phyloP scores from a whole-genome alignment of 2,113 vertebrate genomes.

The Cacatua alba region DNA sequence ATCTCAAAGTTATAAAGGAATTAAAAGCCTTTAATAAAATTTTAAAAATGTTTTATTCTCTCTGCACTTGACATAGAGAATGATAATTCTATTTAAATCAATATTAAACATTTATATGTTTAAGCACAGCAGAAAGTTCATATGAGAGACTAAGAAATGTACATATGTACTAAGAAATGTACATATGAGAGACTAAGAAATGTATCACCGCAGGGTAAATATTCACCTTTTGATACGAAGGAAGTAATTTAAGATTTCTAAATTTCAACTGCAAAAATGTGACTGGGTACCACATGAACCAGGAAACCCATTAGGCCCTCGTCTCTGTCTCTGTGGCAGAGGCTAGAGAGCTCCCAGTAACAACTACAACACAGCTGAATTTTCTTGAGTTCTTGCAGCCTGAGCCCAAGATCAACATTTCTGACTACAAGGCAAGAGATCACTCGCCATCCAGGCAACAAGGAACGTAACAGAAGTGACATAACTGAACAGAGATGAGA shows the following conservation, averaged over 20 bases:
- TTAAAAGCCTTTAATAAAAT: not conserved
- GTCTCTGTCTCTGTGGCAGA: not conserved
- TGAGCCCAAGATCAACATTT: not conserved
- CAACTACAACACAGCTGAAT: not conserved
- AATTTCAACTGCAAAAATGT: not conserved
- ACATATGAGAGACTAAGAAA: not conserved
- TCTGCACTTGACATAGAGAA: not conserved
- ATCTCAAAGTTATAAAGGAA: not conserved
- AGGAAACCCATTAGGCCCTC: rapidly evolving
- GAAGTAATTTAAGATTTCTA: not conserved
- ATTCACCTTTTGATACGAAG: not conserved
- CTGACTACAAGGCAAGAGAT: not conserved
- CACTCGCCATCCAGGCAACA: not conserved
- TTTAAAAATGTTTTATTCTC: not conserved
- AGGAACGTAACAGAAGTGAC: not conserved
- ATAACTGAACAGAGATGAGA: not conserved
- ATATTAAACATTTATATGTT: not conserved
- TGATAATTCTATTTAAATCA: not conserved
- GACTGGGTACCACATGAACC: not conserved
- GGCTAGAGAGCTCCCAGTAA: not conserved
- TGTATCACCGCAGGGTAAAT: not conserved
- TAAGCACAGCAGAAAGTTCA: not conserved
- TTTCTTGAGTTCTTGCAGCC: not conserved
- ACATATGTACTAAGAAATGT: not conserved
- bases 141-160: not conserved